These are phyloP conservation scores for Bufo gargarizans DNA, from an alignment of 2,113 vertebrate species.

Conservation along the genomic window DNA sequence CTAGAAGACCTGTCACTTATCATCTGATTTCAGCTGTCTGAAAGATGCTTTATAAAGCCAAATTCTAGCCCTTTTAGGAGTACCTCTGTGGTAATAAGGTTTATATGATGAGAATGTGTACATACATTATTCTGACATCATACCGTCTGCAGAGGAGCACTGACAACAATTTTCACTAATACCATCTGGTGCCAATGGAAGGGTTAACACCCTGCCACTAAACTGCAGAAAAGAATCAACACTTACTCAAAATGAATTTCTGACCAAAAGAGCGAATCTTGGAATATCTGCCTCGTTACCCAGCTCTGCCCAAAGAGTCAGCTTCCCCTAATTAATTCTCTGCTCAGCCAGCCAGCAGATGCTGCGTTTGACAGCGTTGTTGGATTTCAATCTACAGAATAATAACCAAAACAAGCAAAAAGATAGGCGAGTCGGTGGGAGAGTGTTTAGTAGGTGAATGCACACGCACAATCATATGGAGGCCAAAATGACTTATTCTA, in stretches of 20 bases:
- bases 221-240: constrained; percentile 18
- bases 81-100: too few relatives aligned
- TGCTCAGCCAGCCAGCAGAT: constrained; percentile 57
- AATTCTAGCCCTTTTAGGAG: too few relatives aligned
- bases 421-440: constrained; percentile 50
- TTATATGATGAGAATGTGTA: background rate
- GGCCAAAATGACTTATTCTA: constrained; percentile 58
- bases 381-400: constrained; percentile 59
- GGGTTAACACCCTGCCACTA: constrained; percentile 2
- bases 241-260: constrained; percentile 51
- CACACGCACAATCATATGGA: constrained; percentile 53
- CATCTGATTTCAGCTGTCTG: too few relatives aligned
- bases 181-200: background rate
- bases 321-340: constrained; percentile 57
- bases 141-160: background rate
- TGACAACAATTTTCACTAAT: background rate
- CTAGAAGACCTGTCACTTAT: too few relatives aligned
- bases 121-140: background rate
- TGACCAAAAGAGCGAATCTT: constrained; percentile 46
- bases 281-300: constrained; percentile 52
- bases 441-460: constrained; percentile 57
- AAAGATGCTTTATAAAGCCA: too few relatives aligned
- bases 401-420: constrained; percentile 58
- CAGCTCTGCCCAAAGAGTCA: constrained; percentile 49
- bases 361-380: constrained; percentile 55